These are phyloP conservation scores for Pseudanteris insignis DNA, from an alignment of 2,888 invertebrate genomes.

Conservation along the genomic window DNA sequence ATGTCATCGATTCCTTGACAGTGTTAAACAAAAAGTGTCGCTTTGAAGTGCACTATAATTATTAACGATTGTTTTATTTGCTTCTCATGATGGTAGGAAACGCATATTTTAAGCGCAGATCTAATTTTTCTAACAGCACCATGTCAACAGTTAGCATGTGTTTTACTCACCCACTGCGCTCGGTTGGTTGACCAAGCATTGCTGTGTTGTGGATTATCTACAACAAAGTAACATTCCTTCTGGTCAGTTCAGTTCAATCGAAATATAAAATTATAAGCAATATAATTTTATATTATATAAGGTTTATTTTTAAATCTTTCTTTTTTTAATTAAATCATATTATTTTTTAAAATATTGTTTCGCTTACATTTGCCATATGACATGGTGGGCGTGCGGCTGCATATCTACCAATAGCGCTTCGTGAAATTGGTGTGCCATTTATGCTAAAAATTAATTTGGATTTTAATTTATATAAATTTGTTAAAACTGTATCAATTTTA, in stretches of 20 bases:
- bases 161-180: slow-evolving; percentile 70
- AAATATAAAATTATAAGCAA: too few relatives aligned
- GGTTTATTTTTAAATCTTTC: too few relatives aligned
- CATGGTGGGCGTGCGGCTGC: slow-evolving; percentile 73
- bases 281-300: too few relatives aligned
- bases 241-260: too few relatives aligned
- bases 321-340: too few relatives aligned
- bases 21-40: slow-evolving; percentile 8
- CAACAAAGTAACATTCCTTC: too few relatives aligned
- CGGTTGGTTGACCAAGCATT: slow-evolving; percentile 68
- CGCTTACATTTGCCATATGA: slow-evolving; percentile 74
- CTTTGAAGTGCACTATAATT: neutral
- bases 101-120: slow-evolving; percentile 15
- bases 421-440: slow-evolving; percentile 54
- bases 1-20: neutral
- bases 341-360: slow-evolving; percentile 5
- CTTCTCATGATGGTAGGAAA: slow-evolving; percentile 13
- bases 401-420: slow-evolving; percentile 69
- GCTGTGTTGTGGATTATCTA: slow-evolving; percentile 75
- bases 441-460: slow-evolving; percentile 48
- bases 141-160: neutral
- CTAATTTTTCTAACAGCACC: slow-evolving; percentile 10
- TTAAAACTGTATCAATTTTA: too few relatives aligned
- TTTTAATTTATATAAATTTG: too few relatives aligned
- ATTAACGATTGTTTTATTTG: slow-evolving; percentile 5